Percentiles rank a stretch among this genome's conserved stretches.
These are phyloP conservation scores for Musca vetustissima DNA, from an alignment of 1,140 invertebrate species.

Conservation along the genomic window DNA sequence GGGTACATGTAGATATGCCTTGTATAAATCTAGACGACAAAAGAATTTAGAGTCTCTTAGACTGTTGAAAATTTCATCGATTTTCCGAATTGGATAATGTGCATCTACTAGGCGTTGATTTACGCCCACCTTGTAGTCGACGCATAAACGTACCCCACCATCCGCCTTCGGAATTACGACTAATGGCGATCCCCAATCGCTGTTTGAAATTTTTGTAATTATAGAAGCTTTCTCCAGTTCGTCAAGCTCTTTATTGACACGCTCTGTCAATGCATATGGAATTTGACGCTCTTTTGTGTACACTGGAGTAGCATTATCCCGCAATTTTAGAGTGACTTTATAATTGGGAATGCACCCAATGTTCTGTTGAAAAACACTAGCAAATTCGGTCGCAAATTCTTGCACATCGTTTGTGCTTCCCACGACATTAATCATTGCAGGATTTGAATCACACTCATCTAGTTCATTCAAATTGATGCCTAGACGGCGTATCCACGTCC, in stretches of 20 bases:
- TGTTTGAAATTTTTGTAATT: too few relatives aligned
- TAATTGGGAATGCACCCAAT: neutral
- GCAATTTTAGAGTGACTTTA: neutral
- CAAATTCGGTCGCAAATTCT: neutral
- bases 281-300: too few relatives aligned
- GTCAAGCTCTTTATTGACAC: neutral
- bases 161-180: conserved; percentile 57
- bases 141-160: conserved; percentile 53
- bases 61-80: conserved; percentile 49
- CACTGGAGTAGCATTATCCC: neutral
- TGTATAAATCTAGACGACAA: conserved; percentile 42
- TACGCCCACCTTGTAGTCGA: conserved; percentile 54
- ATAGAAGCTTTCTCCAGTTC: too few relatives aligned
- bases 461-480: neutral
- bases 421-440: neutral
- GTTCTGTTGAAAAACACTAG: neutral
- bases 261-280: too few relatives aligned
- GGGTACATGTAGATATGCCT: too few relatives aligned
- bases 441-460: neutral
- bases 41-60: conserved; percentile 40
- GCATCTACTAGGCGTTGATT: conserved; percentile 43
- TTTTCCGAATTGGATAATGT: conserved; percentile 56
- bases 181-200: too few relatives aligned
- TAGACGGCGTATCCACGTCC: neutral
- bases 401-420: neutral